Evolutionary conservation across 2,888 invertebrate species (phyloP).

Genomic region (Lasioglossum zephyrum): DNA sequence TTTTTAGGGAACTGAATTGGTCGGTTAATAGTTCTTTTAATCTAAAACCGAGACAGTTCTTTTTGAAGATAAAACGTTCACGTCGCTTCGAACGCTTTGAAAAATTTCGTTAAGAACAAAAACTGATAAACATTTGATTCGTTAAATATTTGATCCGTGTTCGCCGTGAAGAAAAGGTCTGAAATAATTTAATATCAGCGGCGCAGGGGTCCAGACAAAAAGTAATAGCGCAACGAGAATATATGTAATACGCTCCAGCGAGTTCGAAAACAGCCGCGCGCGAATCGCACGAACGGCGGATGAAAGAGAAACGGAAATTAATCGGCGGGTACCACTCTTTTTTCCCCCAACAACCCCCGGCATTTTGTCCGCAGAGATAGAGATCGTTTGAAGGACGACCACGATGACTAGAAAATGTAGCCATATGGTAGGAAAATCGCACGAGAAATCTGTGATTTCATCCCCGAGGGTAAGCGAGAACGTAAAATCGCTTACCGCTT

Average conservation of each 20-base stretch:
- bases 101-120: neutral
- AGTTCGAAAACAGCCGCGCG: conserved; percentile 58
- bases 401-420: conserved; percentile 54
- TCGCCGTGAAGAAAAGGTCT: conserved; percentile 27
- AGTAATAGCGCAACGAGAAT: conserved; percentile 56
- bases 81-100: neutral
- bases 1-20: neutral
- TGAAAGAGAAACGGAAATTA: conserved; percentile 70
- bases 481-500: conserved; percentile 26
- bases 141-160: neutral
- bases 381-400: conserved; percentile 56
- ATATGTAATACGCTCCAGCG: conserved; percentile 59
- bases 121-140: neutral
- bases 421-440: conserved; percentile 47
- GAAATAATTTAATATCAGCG: conserved; percentile 49
- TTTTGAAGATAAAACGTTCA: neutral
- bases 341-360: conserved; percentile 34
- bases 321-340: conserved; percentile 51
- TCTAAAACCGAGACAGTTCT: neutral
- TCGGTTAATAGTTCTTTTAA: neutral
- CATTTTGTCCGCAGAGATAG: conserved; percentile 47
- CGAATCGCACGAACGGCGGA: conserved; percentile 60
- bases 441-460: conserved; percentile 29
- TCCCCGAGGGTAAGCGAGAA: conserved; percentile 2
- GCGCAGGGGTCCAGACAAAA: conserved; percentile 31